These are phyloP conservation scores for Cololabis saira DNA, from an alignment of 2,113 vertebrate species.

Conservation along the genomic window DNA sequence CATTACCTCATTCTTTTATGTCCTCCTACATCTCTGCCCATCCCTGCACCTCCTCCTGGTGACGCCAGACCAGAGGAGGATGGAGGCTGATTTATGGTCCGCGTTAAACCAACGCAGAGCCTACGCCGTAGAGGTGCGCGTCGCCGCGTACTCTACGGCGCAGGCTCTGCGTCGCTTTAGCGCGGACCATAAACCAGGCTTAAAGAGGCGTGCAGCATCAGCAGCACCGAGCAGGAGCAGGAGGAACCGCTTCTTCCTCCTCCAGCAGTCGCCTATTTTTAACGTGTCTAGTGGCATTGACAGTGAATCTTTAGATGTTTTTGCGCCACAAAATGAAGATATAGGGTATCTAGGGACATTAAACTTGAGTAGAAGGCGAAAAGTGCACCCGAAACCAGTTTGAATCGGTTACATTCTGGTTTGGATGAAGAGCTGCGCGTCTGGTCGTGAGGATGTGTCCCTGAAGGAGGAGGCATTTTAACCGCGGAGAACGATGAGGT, in stretches of 20 bases:
- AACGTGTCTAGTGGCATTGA: not conserved
- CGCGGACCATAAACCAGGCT: no score
- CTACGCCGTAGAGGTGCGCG: no score
- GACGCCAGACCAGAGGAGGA: conserved; percentile 59
- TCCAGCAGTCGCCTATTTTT: not conserved
- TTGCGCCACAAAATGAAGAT: not conserved
- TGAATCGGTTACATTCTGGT: conserved; percentile 3
- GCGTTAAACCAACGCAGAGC: no score
- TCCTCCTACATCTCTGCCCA: conserved; percentile 34
- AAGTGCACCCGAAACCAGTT: conserved; percentile 22
- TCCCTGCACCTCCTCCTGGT: conserved; percentile 53
- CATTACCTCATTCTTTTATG: conserved; percentile 65
- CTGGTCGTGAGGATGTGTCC: not conserved
- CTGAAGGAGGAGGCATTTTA: not conserved
- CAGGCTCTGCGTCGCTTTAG: no score
- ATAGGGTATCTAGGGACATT: not conserved
- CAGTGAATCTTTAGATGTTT: no score
- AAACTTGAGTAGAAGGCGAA: not conserved
- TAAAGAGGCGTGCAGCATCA: conserved; percentile 50
- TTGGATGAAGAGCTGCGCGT: no score
- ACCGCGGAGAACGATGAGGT: conserved; percentile 33
- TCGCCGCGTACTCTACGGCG: no score
- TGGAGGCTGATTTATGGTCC: no score
- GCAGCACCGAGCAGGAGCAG: conserved; percentile 9
- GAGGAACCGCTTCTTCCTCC: conserved; percentile 2